Evolutionary conservation across 2,113 vertebrate species (phyloP).

Genomic region (Mastomys natalensis): DNA sequence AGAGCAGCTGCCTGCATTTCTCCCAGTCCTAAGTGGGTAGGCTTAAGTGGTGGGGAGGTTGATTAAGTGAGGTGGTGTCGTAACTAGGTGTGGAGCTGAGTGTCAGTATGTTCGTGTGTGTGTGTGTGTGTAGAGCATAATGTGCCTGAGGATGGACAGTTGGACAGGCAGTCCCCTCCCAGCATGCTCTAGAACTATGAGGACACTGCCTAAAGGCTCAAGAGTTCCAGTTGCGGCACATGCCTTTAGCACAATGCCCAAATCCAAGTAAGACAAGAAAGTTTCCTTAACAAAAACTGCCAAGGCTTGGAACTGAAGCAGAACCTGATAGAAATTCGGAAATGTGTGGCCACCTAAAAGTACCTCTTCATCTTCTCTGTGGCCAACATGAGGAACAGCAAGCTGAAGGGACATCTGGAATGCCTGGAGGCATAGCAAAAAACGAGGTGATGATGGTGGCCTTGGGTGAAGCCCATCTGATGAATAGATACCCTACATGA

Average conservation of each 20-base stretch:
- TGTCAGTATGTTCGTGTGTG: not conserved
- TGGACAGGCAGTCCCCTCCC: not conserved
- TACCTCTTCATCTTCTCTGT: slow-evolving; percentile 95
- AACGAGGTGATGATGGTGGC: no score
- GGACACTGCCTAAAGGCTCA: not conserved
- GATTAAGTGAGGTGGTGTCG: not conserved
- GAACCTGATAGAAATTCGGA: slow-evolving; percentile 83
- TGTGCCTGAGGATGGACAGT: no score
- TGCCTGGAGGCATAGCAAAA: slow-evolving; percentile 95
- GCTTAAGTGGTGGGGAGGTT: not conserved
- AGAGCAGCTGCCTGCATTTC: not conserved
- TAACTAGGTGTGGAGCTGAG: not conserved
- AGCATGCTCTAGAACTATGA: not conserved
- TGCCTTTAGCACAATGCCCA: no score
- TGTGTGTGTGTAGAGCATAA: no score
- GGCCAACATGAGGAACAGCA: slow-evolving; percentile 97
- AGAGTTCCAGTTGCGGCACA: not conserved
- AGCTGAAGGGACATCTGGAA: slow-evolving; percentile 95
- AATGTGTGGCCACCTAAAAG: slow-evolving; percentile 96
- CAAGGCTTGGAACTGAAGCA: no score
- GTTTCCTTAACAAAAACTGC: no score
- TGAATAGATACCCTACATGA: no score
- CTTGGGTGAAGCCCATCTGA: no score
- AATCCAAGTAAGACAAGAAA: no score
- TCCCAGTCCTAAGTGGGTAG: not conserved